Evolutionary conservation across 2,888 invertebrate genomes (phyloP), one percentile per base, ranked within the genome.

Genomic region (Lycaena phlaeas): DNA sequence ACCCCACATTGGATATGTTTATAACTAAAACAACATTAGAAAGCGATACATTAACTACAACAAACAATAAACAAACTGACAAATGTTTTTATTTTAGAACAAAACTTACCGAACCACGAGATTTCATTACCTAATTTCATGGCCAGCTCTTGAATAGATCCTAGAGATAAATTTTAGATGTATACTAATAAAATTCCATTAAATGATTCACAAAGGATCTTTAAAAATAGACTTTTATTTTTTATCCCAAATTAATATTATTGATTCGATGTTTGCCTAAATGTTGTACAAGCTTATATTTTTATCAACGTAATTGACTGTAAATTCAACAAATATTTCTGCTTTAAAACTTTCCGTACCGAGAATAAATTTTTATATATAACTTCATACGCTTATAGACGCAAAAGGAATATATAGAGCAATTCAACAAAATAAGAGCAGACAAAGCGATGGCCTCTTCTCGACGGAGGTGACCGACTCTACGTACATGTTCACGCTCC

Each of bases 391-490:
- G 14, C 9, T 7, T 12, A n/a, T 18, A 12, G 1, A 18, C 28
- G 7, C 17, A 38, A 18, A 12, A 28, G n/a, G 38, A 29, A 9
- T 14, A 25, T 30, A 22, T 30, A 12, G 25, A 25, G 29, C 29
- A 29, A 39, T 6, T 29, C 12, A 25, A 30, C 29, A 18, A 30
- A 39, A 40, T 25, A 39, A 39, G 12, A 29, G 22, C 38, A 14
- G 11, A 27, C 27, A 27, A 37, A 17, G 14, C 22, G 25, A 27
- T 17, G 31, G 26, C 27, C 40, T 31, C 46, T 52, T 50, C 54
- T 52, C 46, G 40, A 49, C 45, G 51, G 46, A 43, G 44, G 47
- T 38, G 41, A 43, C 43, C 43, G 41, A 31, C 40, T 42, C 30
- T 18, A 43, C 42, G 27, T 22, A 9, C 14, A 9, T 11, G n/a